These are phyloP conservation scores for Arvicanthis niloticus DNA, from an alignment of 2,113 vertebrate species.

Conservation along the genomic window DNA sequence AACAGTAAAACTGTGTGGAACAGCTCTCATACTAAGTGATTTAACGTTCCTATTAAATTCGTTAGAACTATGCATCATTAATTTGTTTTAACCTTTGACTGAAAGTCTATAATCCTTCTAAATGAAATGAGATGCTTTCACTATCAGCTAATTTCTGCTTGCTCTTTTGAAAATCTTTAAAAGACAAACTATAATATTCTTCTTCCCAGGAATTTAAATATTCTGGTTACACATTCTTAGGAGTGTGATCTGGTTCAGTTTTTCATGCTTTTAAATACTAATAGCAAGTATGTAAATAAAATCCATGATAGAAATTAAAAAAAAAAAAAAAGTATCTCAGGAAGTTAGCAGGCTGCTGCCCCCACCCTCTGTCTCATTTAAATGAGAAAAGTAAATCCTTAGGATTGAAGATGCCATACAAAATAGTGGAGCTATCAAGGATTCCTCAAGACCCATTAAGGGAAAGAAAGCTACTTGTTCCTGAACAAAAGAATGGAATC, in stretches of 20 bases:
- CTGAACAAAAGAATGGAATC: not conserved
- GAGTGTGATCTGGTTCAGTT: slow-evolving; percentile 25
- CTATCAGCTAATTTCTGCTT: slow-evolving; percentile 38
- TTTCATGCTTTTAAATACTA: slow-evolving; percentile 55
- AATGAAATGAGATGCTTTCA: slow-evolving; percentile 22
- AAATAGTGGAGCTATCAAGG: not conserved
- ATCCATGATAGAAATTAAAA: not conserved
- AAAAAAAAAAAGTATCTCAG: not conserved
- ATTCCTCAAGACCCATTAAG: not conserved
- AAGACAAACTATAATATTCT: not conserved
- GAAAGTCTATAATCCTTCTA: slow-evolving; percentile 1
- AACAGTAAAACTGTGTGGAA: not conserved
- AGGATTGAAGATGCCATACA: not conserved
- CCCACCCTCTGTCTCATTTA: not conserved
- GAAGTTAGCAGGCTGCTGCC: not conserved
- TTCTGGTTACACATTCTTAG: not conserved
- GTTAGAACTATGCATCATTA: not conserved
- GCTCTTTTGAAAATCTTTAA: not conserved
- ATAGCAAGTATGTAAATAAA: slow-evolving; percentile 42
- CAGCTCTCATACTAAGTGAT: not conserved
- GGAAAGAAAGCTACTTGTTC: not conserved
- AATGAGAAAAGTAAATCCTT: not conserved
- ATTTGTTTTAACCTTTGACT: slow-evolving; percentile 19
- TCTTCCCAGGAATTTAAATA: slow-evolving; percentile 45
- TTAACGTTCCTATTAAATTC: slow-evolving; percentile 1